These are phyloP conservation scores for Rhingia campestris DNA, from an alignment of 2,888 invertebrate genomes.

Conservation along the genomic window DNA sequence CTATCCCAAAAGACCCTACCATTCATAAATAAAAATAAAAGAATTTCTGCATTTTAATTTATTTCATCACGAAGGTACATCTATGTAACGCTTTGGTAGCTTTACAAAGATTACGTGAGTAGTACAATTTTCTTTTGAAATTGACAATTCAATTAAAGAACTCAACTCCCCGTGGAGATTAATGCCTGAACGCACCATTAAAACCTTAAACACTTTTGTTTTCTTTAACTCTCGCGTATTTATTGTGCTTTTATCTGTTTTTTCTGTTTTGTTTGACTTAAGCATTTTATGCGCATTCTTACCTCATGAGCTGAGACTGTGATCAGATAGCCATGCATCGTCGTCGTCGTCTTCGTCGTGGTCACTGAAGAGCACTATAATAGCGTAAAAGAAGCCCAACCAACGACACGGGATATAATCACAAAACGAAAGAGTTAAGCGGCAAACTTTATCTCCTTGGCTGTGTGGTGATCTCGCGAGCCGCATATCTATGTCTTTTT, in stretches of 20 bases:
- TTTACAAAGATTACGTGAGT: neutral
- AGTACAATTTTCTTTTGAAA: neutral
- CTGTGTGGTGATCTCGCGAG: slow-evolving; percentile 9
- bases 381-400: slow-evolving; percentile 1
- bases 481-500: slow-evolving; percentile 14
- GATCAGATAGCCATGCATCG: slow-evolving; percentile 63
- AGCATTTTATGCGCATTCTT: slow-evolving; percentile 34
- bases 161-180: slow-evolving; percentile 23
- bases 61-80: too few species aligned
- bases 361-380: slow-evolving; percentile 24
- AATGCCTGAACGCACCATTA: slow-evolving; percentile 58
- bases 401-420: slow-evolving; percentile 29
- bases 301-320: slow-evolving; percentile 48
- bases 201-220: slow-evolving; percentile 68
- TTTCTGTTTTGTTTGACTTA: neutral
- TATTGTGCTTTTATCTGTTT: slow-evolving; percentile 19
- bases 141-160: slow-evolving; percentile 58
- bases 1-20: too few species aligned
- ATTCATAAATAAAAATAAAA: too few species aligned
- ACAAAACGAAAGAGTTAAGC: slow-evolving; percentile 53
- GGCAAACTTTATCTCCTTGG: slow-evolving; percentile 37
- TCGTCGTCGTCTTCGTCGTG: slow-evolving; percentile 27
- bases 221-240: slow-evolving; percentile 33
- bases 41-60: too few species aligned
- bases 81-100: neutral